Conservation (phyloP, 2,797 vertebrate species). For the Sorex maritimensis region DNA sequence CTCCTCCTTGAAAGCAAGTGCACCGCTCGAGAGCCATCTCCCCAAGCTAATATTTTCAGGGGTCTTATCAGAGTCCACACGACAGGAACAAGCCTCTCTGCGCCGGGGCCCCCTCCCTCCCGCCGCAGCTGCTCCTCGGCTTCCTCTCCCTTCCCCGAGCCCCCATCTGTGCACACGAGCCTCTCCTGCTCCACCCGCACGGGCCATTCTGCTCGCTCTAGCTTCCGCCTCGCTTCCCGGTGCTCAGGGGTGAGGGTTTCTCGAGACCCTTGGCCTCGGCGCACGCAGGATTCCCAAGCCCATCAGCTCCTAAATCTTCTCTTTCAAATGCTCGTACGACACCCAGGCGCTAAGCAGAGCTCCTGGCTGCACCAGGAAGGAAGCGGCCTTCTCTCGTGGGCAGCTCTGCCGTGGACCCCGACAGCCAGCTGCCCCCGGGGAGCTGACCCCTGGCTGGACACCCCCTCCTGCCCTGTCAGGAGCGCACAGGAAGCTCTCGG, state of each 20-base stretch:
- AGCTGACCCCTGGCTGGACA: not conserved
- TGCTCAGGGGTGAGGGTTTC: not conserved
- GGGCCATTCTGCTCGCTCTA: not conserved
- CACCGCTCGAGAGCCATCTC: too few relatives aligned
- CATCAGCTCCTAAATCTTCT: not conserved
- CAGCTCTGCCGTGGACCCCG: rapidly evolving
- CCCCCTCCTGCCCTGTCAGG: too few relatives aligned
- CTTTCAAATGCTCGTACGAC: not conserved
- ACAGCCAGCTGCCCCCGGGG: not conserved
- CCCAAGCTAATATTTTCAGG: not conserved
- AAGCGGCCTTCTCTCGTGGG: not conserved
- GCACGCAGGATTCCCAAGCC: not conserved
- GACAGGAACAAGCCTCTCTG: not conserved
- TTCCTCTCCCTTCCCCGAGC: not conserved
- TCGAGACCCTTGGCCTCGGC: not conserved
- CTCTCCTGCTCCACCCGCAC: not conserved
- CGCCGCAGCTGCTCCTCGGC: not conserved
- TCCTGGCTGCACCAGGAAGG: not conserved
- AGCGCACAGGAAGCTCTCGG: too few relatives aligned
- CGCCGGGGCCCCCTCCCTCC: not conserved
- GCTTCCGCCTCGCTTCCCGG: not conserved
- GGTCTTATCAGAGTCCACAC: not conserved
- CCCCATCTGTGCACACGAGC: not conserved
- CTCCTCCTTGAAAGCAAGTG: too few relatives aligned
- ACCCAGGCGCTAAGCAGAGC: not conserved